These are phyloP conservation scores for Pitangus sulphuratus DNA, from an alignment of 2,797 vertebrate genomes.

Conservation along the genomic window DNA sequence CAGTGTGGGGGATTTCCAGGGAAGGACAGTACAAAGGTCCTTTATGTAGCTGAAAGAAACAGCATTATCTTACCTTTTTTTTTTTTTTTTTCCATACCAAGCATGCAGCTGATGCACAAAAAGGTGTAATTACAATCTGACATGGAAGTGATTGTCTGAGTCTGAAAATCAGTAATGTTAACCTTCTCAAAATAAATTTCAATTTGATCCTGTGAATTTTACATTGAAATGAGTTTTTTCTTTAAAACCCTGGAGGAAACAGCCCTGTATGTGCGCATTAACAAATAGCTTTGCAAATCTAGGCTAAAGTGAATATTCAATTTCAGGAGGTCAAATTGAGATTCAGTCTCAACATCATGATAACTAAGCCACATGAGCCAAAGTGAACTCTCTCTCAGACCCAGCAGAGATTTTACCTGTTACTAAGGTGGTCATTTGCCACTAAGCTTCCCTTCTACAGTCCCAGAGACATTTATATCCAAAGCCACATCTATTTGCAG, in stretches of 20 bases:
- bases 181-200: constrained; percentile 82
- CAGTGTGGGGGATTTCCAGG: constrained; percentile 20
- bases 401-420: background rate
- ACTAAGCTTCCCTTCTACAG: background rate
- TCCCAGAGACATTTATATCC: background rate
- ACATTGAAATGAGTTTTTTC: constrained; percentile 85
- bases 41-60: constrained; percentile 72
- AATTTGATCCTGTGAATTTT: constrained; percentile 82
- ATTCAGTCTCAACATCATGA: constrained; percentile 73
- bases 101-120: constrained; percentile 76
- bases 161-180: constrained; percentile 83
- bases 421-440: background rate
- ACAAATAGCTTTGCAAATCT: constrained; percentile 85
- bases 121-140: constrained; percentile 85
- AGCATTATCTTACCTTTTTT: constrained; percentile 61
- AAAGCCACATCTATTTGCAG: background rate
- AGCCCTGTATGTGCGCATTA: constrained; percentile 78
- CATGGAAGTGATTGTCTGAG: constrained; percentile 82
- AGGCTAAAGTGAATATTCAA: constrained; percentile 87
- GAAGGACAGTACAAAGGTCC: constrained; percentile 73
- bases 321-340: constrained; percentile 88
- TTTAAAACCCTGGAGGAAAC: constrained; percentile 83
- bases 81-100: constrained; percentile 42
- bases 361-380: constrained; percentile 28
- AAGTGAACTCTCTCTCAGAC: constrained; percentile 4